A percentile compares a stretch with the other conserved stretches of the same genome.
Conservation (phyloP, 2,113 vertebrate species). For the Perca flavescens region DNA sequence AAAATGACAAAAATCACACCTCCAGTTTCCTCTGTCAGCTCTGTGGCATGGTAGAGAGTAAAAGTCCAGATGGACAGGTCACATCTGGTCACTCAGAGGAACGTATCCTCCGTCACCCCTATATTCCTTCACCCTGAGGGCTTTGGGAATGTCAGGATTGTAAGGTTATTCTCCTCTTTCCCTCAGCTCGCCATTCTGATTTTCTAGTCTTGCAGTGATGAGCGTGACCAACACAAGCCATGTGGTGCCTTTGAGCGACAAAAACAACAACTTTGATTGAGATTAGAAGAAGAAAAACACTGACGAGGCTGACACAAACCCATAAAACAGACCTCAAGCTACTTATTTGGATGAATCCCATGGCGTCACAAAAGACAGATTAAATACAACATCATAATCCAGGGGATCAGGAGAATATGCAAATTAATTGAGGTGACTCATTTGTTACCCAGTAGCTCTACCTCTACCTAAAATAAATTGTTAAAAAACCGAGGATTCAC, state of each 20-base stretch:
- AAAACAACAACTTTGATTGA: slow-evolving; percentile 28
- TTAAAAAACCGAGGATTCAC: neutral
- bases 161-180: neutral
- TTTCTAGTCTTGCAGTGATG: slow-evolving; percentile 17
- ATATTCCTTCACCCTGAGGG: slow-evolving; percentile 23
- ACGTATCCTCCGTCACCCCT: slow-evolving; percentile 21
- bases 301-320: neutral
- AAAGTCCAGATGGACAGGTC: slow-evolving; percentile 62
- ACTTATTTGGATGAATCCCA: slow-evolving; percentile 34
- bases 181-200: neutral
- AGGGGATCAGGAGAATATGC: slow-evolving; percentile 48
- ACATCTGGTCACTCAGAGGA: slow-evolving; percentile 60
- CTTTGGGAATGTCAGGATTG: slow-evolving; percentile 46
- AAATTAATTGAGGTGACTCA: slow-evolving; percentile 45
- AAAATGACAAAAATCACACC: slow-evolving; percentile 36
- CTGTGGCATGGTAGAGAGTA: slow-evolving; percentile 47
- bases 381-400: slow-evolving; percentile 58
- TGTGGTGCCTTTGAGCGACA: slow-evolving; percentile 22
- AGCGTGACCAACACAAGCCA: slow-evolving; percentile 55
- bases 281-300: neutral
- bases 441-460: slow-evolving; percentile 9
- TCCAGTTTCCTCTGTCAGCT: slow-evolving; percentile 46
- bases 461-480: neutral
- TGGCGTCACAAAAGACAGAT: slow-evolving; percentile 40
- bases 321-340: slow-evolving; percentile 23